Conservation (phyloP, 2,113 vertebrate species). For the Siniperca knerii region DNA sequence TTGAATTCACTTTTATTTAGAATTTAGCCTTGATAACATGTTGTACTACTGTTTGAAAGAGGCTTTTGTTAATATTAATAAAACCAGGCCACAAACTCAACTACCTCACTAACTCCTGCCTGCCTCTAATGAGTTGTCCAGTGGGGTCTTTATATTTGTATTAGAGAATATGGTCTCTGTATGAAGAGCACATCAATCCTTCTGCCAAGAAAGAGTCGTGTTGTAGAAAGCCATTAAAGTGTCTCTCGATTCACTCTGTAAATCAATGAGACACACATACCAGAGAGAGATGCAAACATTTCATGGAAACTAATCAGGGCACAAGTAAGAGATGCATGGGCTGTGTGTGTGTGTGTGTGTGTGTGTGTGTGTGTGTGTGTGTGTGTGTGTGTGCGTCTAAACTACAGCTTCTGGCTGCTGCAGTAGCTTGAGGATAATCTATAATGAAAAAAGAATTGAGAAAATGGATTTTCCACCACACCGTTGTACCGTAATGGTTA, state of each 20-base stretch:
- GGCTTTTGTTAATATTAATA: background rate
- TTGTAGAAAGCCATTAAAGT: conserved; percentile 52
- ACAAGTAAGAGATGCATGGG: conserved; percentile 9
- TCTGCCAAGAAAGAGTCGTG: conserved; percentile 41
- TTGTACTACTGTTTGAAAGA: background rate
- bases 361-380: conserved; percentile 16
- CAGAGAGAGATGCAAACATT: conserved; percentile 47
- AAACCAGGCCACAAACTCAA: background rate
- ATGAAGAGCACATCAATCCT: conserved; percentile 63
- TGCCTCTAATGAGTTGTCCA: conserved; percentile 27
- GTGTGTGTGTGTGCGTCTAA: conserved; percentile 13
- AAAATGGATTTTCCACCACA: conserved; percentile 55
- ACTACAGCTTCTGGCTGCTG: conserved; percentile 18
- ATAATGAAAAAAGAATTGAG: conserved; percentile 44
- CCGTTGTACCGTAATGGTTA: conserved; percentile 20
- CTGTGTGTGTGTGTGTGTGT: conserved; percentile 1
- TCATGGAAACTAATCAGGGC: conserved; percentile 60
- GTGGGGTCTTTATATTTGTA: conserved; percentile 8
- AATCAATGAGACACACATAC: conserved; percentile 62
- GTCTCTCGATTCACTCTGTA: conserved; percentile 35
- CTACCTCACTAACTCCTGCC: too few relatives aligned
- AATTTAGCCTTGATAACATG: background rate
- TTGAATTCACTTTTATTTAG: background rate
- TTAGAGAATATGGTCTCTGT: background rate
- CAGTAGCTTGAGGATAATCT: conserved; percentile 47